Percentiles rank a stretch among this genome's conserved stretches.
phyloP scores from a whole-genome alignment of 2,888 invertebrate genomes.

The Drosophila melanocephala region DNA sequence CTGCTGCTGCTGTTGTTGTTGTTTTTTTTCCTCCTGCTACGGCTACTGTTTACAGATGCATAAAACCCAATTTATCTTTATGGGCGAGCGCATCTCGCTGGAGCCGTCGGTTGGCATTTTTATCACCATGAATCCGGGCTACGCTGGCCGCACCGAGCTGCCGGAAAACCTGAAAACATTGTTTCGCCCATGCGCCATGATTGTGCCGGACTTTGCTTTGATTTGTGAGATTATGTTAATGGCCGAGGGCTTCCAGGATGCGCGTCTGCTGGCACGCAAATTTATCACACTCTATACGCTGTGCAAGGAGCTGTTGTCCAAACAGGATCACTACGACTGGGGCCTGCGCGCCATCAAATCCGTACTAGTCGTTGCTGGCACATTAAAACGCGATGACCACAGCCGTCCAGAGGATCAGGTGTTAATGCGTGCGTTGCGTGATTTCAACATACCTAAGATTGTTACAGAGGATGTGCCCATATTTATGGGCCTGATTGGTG shows the following conservation, averaged over 20 bases:
- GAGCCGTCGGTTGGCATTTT: conserved; percentile 95
- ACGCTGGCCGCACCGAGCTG: conserved; percentile 95
- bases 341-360: conserved; percentile 98
- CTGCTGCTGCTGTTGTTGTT: conserved; percentile 16
- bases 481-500: conserved; percentile 97
- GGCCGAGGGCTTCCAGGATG: conserved; percentile 98
- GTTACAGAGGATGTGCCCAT: conserved; percentile 96
- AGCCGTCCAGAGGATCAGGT: conserved; percentile 96
- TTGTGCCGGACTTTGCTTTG: conserved; percentile 97
- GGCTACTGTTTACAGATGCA: conserved; percentile 85
- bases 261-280: conserved; percentile 95
- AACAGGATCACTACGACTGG: conserved; percentile 99
- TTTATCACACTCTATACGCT: conserved; percentile 97
- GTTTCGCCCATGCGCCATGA: conserved; percentile 97
- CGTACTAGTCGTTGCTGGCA: conserved; percentile 97
- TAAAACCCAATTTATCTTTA: conserved; percentile 93
- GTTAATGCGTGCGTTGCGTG: conserved; percentile 96
- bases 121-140: conserved; percentile 99
- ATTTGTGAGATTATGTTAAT: conserved; percentile 99
- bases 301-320: conserved; percentile 95
- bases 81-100: conserved; percentile 93
- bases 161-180: conserved; percentile 90
- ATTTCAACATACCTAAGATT: conserved; percentile 98
- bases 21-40: neutral
- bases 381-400: conserved; percentile 93